Evolutionary conservation across 2,113 vertebrate species (phyloP).

Genomic region (Eidolon helvum): DNA sequence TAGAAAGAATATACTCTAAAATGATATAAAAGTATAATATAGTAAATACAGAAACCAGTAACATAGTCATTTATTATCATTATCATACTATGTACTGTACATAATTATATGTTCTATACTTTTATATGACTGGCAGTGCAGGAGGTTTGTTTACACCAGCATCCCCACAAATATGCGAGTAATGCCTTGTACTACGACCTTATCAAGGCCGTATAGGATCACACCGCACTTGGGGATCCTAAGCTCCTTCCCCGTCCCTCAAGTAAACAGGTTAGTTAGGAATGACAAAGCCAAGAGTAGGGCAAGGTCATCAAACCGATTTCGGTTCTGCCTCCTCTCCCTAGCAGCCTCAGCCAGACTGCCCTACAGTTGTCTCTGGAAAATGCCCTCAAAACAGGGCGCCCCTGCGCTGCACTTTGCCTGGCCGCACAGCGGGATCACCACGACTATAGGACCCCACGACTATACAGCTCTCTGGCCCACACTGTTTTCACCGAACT

Average conservation of each 20-base stretch:
- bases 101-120: not conserved
- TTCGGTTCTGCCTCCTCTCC: not conserved
- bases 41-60: not conserved
- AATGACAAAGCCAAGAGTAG: not conserved
- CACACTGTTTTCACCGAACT: not conserved
- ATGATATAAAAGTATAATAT: not conserved
- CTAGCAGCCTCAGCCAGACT: not conserved
- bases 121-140: not conserved
- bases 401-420: no score
- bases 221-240: not conserved
- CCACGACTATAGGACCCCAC: not conserved
- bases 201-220: not conserved
- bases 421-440: accelerated
- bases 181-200: not conserved
- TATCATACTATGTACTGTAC: not conserved
- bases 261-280: not conserved
- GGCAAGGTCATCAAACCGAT: not conserved
- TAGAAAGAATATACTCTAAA: not conserved
- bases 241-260: not conserved
- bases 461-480: not conserved
- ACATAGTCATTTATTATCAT: not conserved
- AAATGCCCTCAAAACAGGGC: not conserved
- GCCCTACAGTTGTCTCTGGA: not conserved
- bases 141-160: not conserved
- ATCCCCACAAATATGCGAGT: not conserved